A percentile compares a stretch with the other conserved stretches of the same genome.
Conservation (phyloP, 2,888 invertebrate genomes). For the Pasiphila rectangulata region DNA sequence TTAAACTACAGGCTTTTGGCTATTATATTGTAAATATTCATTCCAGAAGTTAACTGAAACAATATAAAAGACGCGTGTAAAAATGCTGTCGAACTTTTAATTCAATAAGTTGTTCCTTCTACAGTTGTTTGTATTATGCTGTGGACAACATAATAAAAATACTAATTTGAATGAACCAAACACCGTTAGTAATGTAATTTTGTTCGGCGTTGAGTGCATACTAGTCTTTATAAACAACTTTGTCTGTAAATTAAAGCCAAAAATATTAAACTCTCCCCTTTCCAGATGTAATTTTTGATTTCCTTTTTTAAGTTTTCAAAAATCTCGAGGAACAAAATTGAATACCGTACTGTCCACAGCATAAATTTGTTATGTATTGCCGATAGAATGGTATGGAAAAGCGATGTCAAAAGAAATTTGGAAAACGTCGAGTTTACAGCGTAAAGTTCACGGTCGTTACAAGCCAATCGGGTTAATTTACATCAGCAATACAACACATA, state of each 20-base stretch:
- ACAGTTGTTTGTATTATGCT: conserved; percentile 31
- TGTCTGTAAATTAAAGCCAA: too few relatives aligned
- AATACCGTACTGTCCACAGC: conserved; percentile 37
- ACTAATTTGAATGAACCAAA: neutral
- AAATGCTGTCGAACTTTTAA: conserved; percentile 17
- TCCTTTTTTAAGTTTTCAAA: neutral
- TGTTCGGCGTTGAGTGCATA: neutral
- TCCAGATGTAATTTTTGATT: neutral
- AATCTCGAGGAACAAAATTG: neutral
- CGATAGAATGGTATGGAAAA: conserved; percentile 60
- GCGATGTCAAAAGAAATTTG: conserved; percentile 61
- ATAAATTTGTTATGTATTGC: conserved; percentile 67
- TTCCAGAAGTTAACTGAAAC: conserved; percentile 30
- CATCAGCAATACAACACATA: conserved; percentile 67
- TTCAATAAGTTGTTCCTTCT: conserved; percentile 36
- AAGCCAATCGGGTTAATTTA: conserved; percentile 65
- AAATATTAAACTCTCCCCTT: too few relatives aligned
- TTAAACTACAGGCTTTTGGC: conserved; percentile 26
- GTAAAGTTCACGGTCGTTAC: conserved; percentile 31
- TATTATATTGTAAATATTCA: conserved; percentile 28
- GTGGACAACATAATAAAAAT: conserved; percentile 26
- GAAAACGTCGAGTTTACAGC: conserved; percentile 36
- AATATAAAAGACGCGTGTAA: conserved; percentile 25
- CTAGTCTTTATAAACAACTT: too few relatives aligned
- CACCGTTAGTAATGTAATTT: neutral